Base-by-base conservation (phyloP, 2,113 vertebrate genomes). In the Ifrita kowaldi region DNA sequence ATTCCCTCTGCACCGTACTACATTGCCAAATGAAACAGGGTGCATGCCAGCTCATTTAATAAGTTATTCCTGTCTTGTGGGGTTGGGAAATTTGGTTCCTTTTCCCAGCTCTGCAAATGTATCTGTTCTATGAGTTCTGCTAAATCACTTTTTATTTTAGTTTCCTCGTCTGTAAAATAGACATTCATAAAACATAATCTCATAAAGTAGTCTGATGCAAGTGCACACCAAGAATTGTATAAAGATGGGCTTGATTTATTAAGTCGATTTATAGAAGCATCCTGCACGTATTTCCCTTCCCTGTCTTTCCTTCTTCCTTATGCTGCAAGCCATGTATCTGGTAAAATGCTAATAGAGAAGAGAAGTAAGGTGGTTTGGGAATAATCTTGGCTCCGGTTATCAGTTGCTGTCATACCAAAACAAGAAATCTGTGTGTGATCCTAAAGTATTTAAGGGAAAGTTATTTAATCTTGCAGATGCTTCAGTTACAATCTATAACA, bases 31-130 rank as follows among this genome's bases (percentile, higher is more conserved):
- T 68, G 85, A 86, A 91, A 94, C 63, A 88, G 26, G 32, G 75
- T 24, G 81, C 79, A 90, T 32, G 85, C 90, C 93, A 88, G 62
- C 35, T 94, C 71, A 81, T 94, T 90, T 81, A 85, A 50, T 18
- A 80, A 64, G 16, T 84, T 90, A 88, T 47, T 81, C 56, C 64
- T 77, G 14, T 64, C 64, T 57, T 20, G 1, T 17, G 16, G 30
- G 32, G 5, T 33, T 94, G 50, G 39, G 60, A 70, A 39, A 60
- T 56, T 74, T 1, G 0, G 8, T 83, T 95, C n/a, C 64, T 93
- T 93, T 88, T 56, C 79, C 64, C 39, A 88, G 27, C 17, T 42
- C 33, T 6, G 5, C 50, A 77, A 70, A 80, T 73, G 13, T 42
- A 64, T 70, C 75, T 94, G 52, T 63, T 74, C 39, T 37, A 55